phyloP scores from a whole-genome alignment of 2,113 vertebrate genomes.

The Coreoperca whiteheadi region DNA sequence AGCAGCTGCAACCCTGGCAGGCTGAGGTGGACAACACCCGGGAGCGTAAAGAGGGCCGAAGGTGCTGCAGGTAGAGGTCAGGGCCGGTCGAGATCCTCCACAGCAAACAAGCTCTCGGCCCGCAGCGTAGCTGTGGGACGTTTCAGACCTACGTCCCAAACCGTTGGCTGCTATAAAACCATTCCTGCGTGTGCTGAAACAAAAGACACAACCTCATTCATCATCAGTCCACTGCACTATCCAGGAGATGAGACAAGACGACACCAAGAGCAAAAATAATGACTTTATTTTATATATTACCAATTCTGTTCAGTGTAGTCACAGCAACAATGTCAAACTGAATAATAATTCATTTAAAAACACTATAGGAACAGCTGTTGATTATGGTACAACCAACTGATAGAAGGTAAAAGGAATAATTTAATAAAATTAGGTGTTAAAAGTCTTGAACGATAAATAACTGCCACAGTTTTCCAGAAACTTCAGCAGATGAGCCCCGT shows the following conservation, averaged over 20 bases:
- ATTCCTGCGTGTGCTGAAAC: background rate
- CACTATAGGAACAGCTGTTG: background rate
- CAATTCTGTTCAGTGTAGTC: background rate
- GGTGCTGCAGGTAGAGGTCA: too few relatives aligned
- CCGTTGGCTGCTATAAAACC: background rate
- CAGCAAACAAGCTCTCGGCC: too few relatives aligned
- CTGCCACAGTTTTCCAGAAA: background rate
- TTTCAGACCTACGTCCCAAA: too few relatives aligned
- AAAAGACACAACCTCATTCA: background rate
- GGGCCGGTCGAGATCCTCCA: background rate
- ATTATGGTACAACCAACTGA: background rate
- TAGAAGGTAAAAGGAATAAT: constrained; percentile 20
- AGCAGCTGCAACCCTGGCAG: too few relatives aligned
- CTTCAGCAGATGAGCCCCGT: background rate
- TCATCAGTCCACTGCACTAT: background rate
- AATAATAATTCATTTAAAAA: background rate
- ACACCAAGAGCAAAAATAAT: background rate
- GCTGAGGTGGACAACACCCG: too few relatives aligned
- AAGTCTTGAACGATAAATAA: constrained; percentile 8
- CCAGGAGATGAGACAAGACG: background rate
- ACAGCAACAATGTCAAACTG: background rate
- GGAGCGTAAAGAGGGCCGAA: too few relatives aligned
- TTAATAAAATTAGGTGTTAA: constrained; percentile 17
- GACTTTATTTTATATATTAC: constrained; percentile 20
- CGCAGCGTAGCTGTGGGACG: too few relatives aligned